A percentile compares a stretch with the other conserved stretches of the same genome.
phyloP scores from a whole-genome alignment of 1,140 invertebrate species.

The Bombus sylvicola region DNA sequence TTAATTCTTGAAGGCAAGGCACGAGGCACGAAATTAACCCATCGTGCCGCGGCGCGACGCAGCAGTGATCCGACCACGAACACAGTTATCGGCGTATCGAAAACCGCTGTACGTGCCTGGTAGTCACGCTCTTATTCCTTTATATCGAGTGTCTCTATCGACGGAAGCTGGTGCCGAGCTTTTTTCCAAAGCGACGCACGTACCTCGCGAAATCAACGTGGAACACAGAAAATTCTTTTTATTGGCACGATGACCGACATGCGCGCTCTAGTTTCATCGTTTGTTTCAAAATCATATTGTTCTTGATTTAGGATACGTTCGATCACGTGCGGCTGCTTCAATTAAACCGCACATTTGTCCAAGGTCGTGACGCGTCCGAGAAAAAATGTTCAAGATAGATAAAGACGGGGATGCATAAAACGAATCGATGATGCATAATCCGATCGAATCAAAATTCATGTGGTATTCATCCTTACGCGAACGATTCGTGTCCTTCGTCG shows the following conservation, averaged over 20 bases:
- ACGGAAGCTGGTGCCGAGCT: not conserved
- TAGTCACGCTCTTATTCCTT: not conserved
- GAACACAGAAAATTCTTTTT: slow-evolving; percentile 4
- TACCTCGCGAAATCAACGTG: slow-evolving; percentile 15
- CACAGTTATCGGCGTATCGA: not conserved
- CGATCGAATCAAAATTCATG: not conserved
- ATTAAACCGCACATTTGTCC: not conserved
- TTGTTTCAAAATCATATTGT: slow-evolving; percentile 50
- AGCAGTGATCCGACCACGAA: not conserved
- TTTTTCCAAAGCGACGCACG: slow-evolving; percentile 2
- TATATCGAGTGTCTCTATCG: not conserved
- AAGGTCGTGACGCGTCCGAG: not conserved
- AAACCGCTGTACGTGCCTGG: not conserved
- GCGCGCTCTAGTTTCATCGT: slow-evolving; percentile 60
- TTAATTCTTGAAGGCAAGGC: not conserved
- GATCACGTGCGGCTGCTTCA: slow-evolving; percentile 40
- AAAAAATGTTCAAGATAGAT: not conserved
- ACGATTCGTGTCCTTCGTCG: not conserved
- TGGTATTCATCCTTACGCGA: not conserved
- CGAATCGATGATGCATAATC: not conserved
- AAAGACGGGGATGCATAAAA: not conserved
- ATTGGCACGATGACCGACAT: slow-evolving; percentile 45
- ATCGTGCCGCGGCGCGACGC: not conserved
- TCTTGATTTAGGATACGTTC: slow-evolving; percentile 49
- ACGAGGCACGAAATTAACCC: no score